These are phyloP conservation scores for Calyptommatus sinebrachiatus DNA, from an alignment of 2,113 vertebrate species.

Conservation along the genomic window DNA sequence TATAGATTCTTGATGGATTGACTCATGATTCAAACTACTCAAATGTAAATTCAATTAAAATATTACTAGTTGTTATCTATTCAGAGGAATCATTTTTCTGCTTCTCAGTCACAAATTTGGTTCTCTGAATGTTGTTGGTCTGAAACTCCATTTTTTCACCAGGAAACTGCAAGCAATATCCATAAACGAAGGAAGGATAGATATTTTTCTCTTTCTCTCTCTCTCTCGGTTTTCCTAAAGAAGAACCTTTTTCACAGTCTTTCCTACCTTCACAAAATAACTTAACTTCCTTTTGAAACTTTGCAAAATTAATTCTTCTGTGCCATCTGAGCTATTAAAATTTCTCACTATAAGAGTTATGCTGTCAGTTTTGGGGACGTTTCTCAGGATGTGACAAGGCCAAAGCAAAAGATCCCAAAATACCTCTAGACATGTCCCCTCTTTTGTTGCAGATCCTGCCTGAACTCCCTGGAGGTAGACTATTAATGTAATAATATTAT, in stretches of 20 bases:
- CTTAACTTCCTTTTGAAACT: too few relatives aligned
- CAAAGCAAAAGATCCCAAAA: too few relatives aligned
- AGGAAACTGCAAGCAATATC: too few relatives aligned
- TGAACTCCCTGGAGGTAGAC: too few relatives aligned
- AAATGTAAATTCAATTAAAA: constrained; percentile 53
- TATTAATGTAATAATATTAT: background rate
- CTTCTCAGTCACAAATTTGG: constrained; percentile 28
- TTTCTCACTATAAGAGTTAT: too few relatives aligned
- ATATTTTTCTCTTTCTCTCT: background rate
- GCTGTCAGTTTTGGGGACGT: too few relatives aligned
- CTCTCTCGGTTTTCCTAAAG: background rate
- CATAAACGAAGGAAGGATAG: background rate
- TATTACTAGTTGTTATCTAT: constrained; percentile 41
- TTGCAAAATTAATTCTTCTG: too few relatives aligned
- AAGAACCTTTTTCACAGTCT: background rate
- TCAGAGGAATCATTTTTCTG: constrained; percentile 39
- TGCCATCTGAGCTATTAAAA: too few relatives aligned
- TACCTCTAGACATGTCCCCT: too few relatives aligned
- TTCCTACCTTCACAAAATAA: background rate
- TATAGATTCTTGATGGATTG: constrained; percentile 57
- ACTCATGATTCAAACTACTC: constrained; percentile 59
- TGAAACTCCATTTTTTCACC: background rate
- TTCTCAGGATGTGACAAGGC: too few relatives aligned
- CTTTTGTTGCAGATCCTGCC: too few relatives aligned
- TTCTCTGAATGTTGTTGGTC: constrained; percentile 54